A percentile compares a stretch with the other conserved stretches of the same genome.
phyloP scores from a whole-genome alignment of 1,140 invertebrate species.

The Proctacanthus coquilletti region DNA sequence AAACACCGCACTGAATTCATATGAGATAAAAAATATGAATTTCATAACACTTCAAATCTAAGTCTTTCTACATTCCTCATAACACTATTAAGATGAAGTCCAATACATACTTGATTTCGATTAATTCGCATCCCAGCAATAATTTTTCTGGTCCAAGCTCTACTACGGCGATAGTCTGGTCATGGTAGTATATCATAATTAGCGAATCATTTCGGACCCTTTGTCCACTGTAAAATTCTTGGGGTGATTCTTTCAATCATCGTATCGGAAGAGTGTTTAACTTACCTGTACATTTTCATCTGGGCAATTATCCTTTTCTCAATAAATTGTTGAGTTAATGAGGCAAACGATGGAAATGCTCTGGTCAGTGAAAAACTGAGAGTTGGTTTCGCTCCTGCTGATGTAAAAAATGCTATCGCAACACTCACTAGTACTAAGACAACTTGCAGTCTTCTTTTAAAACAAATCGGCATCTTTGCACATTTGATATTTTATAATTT shows the following conservation, averaged over 20 bases:
- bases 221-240: constrained; percentile 42
- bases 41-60: too few relatives aligned
- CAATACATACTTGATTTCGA: constrained; percentile 64
- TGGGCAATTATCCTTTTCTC: constrained; percentile 22
- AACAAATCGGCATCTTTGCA: too few relatives aligned
- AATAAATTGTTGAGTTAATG: constrained; percentile 28
- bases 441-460: constrained; percentile 15
- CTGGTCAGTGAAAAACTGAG: constrained; percentile 23
- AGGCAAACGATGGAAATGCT: constrained; percentile 24
- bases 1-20: too few relatives aligned
- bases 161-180: constrained; percentile 64
- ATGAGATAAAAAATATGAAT: too few relatives aligned
- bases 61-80: too few relatives aligned
- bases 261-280: background rate
- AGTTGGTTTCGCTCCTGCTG: constrained; percentile 22
- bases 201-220: constrained; percentile 42
- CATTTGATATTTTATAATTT: too few relatives aligned
- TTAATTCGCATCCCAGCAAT: constrained; percentile 59
- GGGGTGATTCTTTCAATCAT: constrained; percentile 3
- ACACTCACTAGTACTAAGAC: constrained; percentile 16
- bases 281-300: constrained; percentile 31
- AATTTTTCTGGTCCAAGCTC: constrained; percentile 49
- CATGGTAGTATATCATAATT: constrained; percentile 57
- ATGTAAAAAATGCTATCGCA: constrained; percentile 18
- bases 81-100: background rate